These are phyloP conservation scores for Pristionchus maxplancki DNA, from an alignment of 2,888 invertebrate genomes.

Conservation along the genomic window DNA sequence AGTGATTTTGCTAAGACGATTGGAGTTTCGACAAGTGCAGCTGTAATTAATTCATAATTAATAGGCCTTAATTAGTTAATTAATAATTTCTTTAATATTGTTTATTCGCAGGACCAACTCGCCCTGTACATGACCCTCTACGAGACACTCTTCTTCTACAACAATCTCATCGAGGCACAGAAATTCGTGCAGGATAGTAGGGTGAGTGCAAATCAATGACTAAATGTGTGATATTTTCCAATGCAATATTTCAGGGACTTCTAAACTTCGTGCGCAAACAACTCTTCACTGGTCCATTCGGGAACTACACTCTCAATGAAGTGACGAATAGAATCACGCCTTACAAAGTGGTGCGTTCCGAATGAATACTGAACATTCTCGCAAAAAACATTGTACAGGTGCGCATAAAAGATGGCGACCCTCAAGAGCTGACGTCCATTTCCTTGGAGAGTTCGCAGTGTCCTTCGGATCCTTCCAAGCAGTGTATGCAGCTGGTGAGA, in stretches of 20 bases:
- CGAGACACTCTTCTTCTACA: conserved; percentile 40
- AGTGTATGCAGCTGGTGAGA: background rate
- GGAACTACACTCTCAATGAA: conserved; percentile 27
- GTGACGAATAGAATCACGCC: conserved; percentile 29
- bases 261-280: conserved; percentile 26
- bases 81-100: background rate
- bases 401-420: background rate
- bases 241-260: background rate
- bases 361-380: background rate
- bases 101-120: background rate
- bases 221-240: background rate
- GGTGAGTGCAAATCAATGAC: background rate
- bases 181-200: background rate
- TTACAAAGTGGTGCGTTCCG: background rate
- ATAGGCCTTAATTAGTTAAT: background rate
- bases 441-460: background rate
- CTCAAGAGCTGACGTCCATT: background rate
- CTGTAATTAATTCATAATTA: background rate
- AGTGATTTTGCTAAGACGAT: background rate
- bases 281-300: conserved; percentile 37
- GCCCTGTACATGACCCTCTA: conserved; percentile 34
- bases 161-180: background rate
- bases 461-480: background rate
- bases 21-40: background rate
- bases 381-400: background rate